Evolutionary conservation across 2,888 invertebrate species (phyloP).

Genomic region (Drosophila monieri): DNA sequence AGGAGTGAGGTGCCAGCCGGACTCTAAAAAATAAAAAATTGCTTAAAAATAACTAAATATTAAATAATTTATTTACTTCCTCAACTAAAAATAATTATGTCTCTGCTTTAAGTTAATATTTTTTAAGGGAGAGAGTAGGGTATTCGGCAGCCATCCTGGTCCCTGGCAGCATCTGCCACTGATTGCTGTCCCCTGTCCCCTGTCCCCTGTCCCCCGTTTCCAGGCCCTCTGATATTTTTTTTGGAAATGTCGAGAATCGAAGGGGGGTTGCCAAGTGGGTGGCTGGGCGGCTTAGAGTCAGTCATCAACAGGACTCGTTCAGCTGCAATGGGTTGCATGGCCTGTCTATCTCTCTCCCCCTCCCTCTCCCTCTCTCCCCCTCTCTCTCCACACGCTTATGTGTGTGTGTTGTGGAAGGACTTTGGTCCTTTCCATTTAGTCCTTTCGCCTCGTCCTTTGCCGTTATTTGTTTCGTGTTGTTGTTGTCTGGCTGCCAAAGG

Average conservation of each 20-base stretch:
- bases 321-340: slow-evolving; percentile 38
- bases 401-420: slow-evolving; percentile 13
- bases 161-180: slow-evolving; percentile 2
- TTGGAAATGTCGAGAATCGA: slow-evolving; percentile 17
- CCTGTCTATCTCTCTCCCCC: slow-evolving; percentile 9
- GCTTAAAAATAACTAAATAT: too few relatives aligned
- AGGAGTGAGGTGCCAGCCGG: background rate
- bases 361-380: background rate
- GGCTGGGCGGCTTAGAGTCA: slow-evolving; percentile 25
- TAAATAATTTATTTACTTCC: too few relatives aligned
- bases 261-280: slow-evolving; percentile 11
- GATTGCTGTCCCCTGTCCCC: slow-evolving; percentile 35
- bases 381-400: background rate
- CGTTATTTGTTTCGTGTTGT: slow-evolving; percentile 4
- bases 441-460: slow-evolving; percentile 25
- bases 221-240: slow-evolving; percentile 14
- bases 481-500: slow-evolving; percentile 34
- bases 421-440: slow-evolving; percentile 31
- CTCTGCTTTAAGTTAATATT: too few relatives aligned
- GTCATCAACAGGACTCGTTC: slow-evolving; percentile 45
- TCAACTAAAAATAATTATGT: too few relatives aligned
- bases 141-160: background rate
- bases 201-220: background rate
- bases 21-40: too few relatives aligned
- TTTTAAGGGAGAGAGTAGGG: background rate